Percentiles rank a stretch among this genome's conserved stretches.
Evolutionary conservation across 2,888 invertebrate genomes (phyloP).

Genomic region (Drosophila hamatofila): DNA sequence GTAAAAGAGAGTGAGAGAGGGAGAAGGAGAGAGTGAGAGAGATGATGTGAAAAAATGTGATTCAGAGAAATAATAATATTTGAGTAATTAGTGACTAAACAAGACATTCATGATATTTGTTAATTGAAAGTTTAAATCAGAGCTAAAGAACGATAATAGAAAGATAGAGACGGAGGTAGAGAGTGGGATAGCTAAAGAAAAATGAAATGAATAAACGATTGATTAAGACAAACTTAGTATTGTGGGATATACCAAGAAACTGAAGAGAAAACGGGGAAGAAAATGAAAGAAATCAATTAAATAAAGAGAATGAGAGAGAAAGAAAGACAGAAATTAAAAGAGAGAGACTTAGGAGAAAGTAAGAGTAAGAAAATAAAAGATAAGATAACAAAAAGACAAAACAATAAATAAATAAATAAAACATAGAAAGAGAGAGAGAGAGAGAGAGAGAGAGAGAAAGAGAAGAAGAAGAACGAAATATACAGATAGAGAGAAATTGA

Average conservation of each 20-base stretch:
- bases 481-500: no score
- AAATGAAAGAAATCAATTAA: no score
- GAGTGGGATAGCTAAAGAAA: neutral
- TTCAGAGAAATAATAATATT: neutral
- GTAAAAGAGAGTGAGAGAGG: slow-evolving; percentile 65
- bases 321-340: no score
- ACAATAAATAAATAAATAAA: no score
- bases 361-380: no score
- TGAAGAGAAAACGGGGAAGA: no score
- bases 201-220: neutral
- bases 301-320: neutral
- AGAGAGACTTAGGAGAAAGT: neutral
- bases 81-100: neutral
- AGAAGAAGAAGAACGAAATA: no score
- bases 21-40: neutral
- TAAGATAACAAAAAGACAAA: no score
- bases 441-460: no score
- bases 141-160: neutral
- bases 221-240: neutral
- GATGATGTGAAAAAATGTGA: neutral
- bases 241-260: neutral
- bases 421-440: no score
- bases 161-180: neutral
- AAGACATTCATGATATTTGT: neutral
- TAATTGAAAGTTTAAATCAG: neutral